These are phyloP conservation scores for Macrochelys suwanniensis DNA, from an alignment of 2,797 vertebrate species.

Conservation along the genomic window DNA sequence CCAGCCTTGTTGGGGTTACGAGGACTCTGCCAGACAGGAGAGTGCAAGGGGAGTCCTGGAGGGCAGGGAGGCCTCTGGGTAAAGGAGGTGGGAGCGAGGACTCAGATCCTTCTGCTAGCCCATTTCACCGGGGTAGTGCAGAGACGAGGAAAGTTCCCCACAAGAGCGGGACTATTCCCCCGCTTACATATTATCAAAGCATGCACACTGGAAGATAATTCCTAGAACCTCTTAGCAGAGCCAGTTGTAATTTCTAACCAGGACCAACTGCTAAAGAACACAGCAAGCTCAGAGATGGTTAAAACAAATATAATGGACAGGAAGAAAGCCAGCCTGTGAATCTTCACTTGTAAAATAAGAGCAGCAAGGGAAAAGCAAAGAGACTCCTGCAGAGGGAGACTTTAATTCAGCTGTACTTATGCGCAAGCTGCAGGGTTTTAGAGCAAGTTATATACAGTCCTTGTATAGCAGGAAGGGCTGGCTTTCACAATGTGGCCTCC, in stretches of 20 bases:
- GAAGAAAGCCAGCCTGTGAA: not conserved
- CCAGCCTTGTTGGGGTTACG: no score
- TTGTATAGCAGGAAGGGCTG: not conserved
- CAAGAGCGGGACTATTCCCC: no score
- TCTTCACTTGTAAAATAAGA: not conserved
- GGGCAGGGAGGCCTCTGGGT: no score
- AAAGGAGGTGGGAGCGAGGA: no score
- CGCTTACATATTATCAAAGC: not conserved
- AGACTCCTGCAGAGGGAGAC: not conserved
- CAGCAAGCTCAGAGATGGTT: not conserved
- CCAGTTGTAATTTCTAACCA: not conserved
- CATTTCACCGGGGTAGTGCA: no score
- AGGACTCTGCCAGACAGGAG: no score
- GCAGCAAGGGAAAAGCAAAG: no score
- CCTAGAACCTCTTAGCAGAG: not conserved
- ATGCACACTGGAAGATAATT: not conserved
- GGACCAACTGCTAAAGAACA: not conserved
- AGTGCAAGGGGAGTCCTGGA: no score
- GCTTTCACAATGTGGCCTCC: not conserved
- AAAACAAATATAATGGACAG: not conserved
- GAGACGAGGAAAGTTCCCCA: no score
- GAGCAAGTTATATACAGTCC: not conserved
- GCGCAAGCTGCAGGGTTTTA: not conserved
- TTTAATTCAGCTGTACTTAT: not conserved
- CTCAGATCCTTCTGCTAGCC: no score